Evolutionary conservation across 2,113 vertebrate genomes (phyloP).

Genomic region (Varanus salvator): DNA sequence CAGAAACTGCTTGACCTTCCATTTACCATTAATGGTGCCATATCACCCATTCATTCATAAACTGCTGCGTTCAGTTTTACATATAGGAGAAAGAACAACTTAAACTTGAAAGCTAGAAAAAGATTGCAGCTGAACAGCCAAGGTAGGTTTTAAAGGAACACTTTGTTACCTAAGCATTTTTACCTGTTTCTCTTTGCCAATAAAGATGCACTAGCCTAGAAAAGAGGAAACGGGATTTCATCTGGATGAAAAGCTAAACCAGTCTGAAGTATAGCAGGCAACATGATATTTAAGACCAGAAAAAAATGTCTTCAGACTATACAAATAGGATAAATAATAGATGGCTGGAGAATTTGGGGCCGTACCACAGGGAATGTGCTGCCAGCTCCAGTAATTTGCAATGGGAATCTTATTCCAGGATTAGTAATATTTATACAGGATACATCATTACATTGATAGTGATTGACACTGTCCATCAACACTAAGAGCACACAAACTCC

Average conservation of each 20-base stretch:
- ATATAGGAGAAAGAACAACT: background rate
- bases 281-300: slow-evolving; percentile 2
- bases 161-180: background rate
- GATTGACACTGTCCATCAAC: background rate
- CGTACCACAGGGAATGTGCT: background rate
- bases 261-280: background rate
- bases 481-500: background rate
- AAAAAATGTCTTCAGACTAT: background rate
- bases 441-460: background rate
- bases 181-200: background rate
- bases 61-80: background rate
- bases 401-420: background rate
- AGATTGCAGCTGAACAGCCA: background rate
- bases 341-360: background rate
- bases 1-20: background rate
- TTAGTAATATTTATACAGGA: background rate
- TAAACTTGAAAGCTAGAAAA: background rate
- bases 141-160: background rate
- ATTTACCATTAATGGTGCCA: background rate
- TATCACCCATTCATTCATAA: background rate
- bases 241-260: background rate
- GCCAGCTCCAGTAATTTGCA: background rate
- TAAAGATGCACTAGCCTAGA: background rate
- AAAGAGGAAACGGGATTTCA: background rate
- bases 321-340: slow-evolving; percentile 28